Conservation (phyloP, 2,797 vertebrate species). For the Tarsius wallacei region DNA sequence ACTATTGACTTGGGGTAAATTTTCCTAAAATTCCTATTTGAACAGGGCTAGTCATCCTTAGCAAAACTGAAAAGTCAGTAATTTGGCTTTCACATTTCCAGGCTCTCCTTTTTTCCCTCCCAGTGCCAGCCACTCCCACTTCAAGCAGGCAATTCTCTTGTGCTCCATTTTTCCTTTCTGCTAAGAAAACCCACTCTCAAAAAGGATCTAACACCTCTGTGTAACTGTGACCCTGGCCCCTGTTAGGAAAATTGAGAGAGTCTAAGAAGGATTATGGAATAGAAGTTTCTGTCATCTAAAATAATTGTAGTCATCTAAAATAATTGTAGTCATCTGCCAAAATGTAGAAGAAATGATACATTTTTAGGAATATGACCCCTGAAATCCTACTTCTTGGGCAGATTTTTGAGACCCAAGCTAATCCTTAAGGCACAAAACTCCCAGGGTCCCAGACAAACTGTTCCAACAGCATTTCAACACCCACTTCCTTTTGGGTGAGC, state of each 20-base stretch:
- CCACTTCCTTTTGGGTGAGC: constrained; percentile 61
- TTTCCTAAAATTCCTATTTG: constrained; percentile 57
- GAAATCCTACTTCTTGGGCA: not conserved
- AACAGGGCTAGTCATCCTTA: constrained; percentile 26
- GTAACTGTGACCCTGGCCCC: not conserved
- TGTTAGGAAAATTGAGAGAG: constrained; percentile 43
- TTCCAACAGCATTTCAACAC: constrained; percentile 42
- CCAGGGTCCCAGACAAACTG: not conserved
- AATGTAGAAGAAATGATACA: constrained; percentile 31
- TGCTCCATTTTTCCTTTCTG: not conserved
- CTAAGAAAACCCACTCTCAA: constrained; percentile 28
- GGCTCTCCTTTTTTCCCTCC: not conserved
- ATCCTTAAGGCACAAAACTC: constrained; percentile 17
- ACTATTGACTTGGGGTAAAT: constrained; percentile 10
- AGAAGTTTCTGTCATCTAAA: constrained; percentile 58
- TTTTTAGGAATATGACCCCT: constrained; percentile 39
- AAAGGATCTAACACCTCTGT: constrained; percentile 49
- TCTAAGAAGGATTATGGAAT: constrained; percentile 47
- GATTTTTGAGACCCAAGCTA: constrained; percentile 23
- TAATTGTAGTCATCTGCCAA: constrained; percentile 60
- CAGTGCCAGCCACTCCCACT: not conserved
- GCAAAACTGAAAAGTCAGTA: constrained; percentile 47
- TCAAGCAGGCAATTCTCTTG: constrained; percentile 17
- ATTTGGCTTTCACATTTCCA: constrained; percentile 38
- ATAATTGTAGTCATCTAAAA: constrained; percentile 68